phyloP scores from a whole-genome alignment of 1,140 invertebrate genomes.

The Ceratina australensis region DNA sequence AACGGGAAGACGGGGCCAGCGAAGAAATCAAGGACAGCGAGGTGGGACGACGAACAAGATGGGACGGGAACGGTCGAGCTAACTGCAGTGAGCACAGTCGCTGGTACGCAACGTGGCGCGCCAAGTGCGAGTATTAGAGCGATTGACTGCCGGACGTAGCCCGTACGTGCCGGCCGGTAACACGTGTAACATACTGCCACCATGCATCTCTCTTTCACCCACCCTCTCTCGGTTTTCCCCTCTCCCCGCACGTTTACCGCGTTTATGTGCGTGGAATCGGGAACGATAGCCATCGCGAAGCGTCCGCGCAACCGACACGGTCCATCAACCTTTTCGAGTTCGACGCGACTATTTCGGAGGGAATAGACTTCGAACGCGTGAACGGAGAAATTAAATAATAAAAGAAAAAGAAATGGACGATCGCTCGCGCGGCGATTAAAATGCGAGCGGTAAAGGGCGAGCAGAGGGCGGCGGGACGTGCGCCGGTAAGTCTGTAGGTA shows the following conservation, averaged over 20 bases:
- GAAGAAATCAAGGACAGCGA: background rate
- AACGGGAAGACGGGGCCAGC: background rate
- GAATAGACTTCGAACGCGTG: background rate
- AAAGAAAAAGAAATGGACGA: background rate
- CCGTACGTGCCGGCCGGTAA: conserved; percentile 78
- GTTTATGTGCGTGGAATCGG: conserved; percentile 69
- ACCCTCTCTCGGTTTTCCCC: background rate
- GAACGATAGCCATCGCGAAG: conserved; percentile 64
- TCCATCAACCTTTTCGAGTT: background rate
- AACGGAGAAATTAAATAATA: background rate
- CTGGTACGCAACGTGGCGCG: conserved; percentile 58
- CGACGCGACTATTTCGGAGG: background rate
- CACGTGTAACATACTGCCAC: conserved; percentile 78
- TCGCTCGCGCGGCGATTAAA: background rate
- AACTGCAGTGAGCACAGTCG: conserved; percentile 36
- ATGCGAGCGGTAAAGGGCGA: conserved; percentile 9
- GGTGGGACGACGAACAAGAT: conserved; percentile 1
- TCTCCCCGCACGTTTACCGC: conserved; percentile 57
- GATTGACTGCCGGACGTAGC: conserved; percentile 79
- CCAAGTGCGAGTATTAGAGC: conserved; percentile 76
- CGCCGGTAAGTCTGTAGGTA: conserved; percentile 52
- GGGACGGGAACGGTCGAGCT: conserved; percentile 19
- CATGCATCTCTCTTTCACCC: conserved; percentile 71
- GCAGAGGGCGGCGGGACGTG: conserved; percentile 34
- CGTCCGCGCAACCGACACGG: conserved; percentile 65